Evolutionary conservation across 2,888 invertebrate species (phyloP).

Genomic region (Stratiomys singularior): DNA sequence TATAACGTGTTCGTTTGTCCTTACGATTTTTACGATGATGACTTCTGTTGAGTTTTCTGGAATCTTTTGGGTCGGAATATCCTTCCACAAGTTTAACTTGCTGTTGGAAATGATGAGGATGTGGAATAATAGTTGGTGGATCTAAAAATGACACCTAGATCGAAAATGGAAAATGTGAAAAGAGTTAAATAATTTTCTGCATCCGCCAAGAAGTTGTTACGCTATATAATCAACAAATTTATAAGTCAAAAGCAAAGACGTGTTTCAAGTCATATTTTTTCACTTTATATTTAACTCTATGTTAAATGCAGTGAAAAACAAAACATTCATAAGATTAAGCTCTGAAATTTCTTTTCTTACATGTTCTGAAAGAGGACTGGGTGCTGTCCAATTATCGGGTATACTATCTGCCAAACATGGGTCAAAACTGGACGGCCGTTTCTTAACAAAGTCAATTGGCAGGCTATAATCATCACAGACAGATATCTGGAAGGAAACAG

Average conservation of each 20-base stretch:
- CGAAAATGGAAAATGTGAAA: neutral
- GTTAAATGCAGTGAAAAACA: too few species aligned
- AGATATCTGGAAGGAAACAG: conserved; percentile 75
- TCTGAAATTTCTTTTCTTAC: conserved; percentile 59
- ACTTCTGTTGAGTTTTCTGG: conserved; percentile 57
- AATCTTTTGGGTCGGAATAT: conserved; percentile 65
- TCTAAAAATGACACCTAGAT: conserved; percentile 56
- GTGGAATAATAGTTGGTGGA: conserved; percentile 53
- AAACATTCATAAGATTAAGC: too few species aligned
- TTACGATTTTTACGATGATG: conserved; percentile 48
- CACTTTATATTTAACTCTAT: too few species aligned
- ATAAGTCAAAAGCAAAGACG: too few species aligned
- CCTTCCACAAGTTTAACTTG: conserved; percentile 65
- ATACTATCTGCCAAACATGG: conserved; percentile 72
- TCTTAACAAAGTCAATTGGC: conserved; percentile 84
- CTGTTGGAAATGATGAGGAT: conserved; percentile 27
- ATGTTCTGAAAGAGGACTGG: conserved; percentile 65
- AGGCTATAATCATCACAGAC: conserved; percentile 89
- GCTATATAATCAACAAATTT: too few species aligned
- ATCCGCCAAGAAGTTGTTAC: too few species aligned
- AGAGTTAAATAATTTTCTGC: too few species aligned
- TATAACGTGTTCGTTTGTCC: conserved; percentile 61
- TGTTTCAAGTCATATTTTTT: too few species aligned
- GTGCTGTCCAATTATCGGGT: conserved; percentile 63
- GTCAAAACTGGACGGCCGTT: conserved; percentile 73